Base-by-base conservation (phyloP, 2,888 invertebrate genomes). In the Suillia variegata region DNA sequence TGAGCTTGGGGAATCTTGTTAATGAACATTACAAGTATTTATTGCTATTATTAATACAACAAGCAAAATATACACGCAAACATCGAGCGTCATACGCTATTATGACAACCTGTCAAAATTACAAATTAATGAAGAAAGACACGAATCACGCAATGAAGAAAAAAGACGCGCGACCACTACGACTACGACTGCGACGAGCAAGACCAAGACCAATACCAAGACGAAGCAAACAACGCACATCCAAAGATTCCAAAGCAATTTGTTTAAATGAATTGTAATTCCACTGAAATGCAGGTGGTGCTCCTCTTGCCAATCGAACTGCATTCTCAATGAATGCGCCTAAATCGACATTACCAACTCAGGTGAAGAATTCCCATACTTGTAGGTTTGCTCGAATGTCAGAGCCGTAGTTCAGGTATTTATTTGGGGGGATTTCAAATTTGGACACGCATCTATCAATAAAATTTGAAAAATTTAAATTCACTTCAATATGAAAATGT, bases 81-180 rank as follows among this genome's bases (percentile, higher is more conserved):
- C n/a, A n/a, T n/a, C n/a, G n/a, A n/a, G n/a, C n/a, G n/a, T n/a
- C n/a, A n/a, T n/a, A n/a, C n/a, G n/a, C 62, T 74, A 73, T 74
- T 77, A 68, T 76, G 74, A 74, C 74, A 74, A 71, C 64, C 69
- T 75, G 74, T 76, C 74, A 74, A 75, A 74, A 75, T 76, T 67
- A 74, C 70, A 75, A 74, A 74, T 72, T 74, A 76, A 70, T 75
- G 73, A 71, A 67, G 60, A 45, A 15, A 38, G 61, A 55, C 26
- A 56, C 54, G 56, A 2, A 45, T 13, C n/a, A n/a, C n/a, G n/a
- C n/a, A n/a, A n/a, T n/a, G n/a, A n/a, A n/a, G n/a, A n/a, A n/a
- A n/a, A 8, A n/a, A 5, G 38, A 38, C 6, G 38, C 38, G n/a
- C 38, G 38, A 5, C 6, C 38, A 38, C 38, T 38, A 3, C n/a